A percentile compares a stretch with the other conserved stretches of the same genome.
Conservation (phyloP, 2,113 vertebrate species). For the Delphinapterus leucas region DNA sequence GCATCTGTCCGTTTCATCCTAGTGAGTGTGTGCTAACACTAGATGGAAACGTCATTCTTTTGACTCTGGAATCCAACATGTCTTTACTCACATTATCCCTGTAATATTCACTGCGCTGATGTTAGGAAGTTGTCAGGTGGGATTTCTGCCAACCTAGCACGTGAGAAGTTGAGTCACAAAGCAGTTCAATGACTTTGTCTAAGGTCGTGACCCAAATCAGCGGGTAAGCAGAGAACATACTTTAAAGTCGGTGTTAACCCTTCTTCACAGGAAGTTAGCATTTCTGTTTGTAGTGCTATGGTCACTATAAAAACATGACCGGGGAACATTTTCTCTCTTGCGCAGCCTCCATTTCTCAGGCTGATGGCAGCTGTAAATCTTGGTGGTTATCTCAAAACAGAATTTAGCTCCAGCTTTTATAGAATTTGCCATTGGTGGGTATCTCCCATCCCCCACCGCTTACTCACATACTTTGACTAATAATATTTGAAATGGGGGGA, state of each 20-base stretch:
- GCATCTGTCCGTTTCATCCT: rapidly evolving
- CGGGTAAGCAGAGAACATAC: background rate
- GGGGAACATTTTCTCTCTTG: background rate
- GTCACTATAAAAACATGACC: background rate
- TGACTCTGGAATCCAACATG: background rate
- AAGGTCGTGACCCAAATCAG: background rate
- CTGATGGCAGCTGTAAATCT: background rate
- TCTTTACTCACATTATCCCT: background rate
- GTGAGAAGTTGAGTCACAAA: constrained; percentile 41
- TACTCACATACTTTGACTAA: constrained; percentile 17
- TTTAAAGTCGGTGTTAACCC: background rate
- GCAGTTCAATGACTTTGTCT: constrained; percentile 8
- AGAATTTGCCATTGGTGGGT: background rate
- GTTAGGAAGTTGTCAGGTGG: background rate
- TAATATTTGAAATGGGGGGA: constrained; percentile 35
- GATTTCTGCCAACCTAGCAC: constrained; percentile 14
- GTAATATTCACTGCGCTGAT: background rate
- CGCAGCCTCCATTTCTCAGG: background rate
- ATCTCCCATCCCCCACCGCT: background rate
- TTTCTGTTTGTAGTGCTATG: background rate
- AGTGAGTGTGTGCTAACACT: background rate
- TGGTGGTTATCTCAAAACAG: background rate
- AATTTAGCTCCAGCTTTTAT: background rate
- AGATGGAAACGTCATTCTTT: background rate
- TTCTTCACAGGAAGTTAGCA: background rate